Conservation (phyloP, 2,113 vertebrate genomes). For the Lagenorhynchus albirostris region DNA sequence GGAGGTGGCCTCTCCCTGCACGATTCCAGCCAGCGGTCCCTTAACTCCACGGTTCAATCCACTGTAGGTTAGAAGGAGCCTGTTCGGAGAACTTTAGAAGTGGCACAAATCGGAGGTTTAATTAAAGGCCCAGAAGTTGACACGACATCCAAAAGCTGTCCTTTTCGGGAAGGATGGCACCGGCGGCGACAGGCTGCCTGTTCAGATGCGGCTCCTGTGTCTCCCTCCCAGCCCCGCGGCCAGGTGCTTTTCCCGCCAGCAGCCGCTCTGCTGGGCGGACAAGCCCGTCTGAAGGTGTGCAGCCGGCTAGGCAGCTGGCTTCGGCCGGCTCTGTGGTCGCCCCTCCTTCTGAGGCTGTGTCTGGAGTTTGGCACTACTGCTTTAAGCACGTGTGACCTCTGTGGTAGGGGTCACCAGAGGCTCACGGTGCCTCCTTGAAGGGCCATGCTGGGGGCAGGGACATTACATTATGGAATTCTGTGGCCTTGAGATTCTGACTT, state of each 20-base stretch:
- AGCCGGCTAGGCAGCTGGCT: neutral
- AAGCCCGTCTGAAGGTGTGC: too few species aligned
- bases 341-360: neutral
- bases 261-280: neutral
- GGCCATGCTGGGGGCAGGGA: neutral
- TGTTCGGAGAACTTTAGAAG: neutral
- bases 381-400: accelerated
- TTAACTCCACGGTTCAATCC: too few species aligned
- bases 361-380: neutral
- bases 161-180: neutral
- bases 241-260: neutral
- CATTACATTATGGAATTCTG: neutral
- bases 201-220: neutral
- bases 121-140: neutral
- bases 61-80: neutral
- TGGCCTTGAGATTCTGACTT: neutral
- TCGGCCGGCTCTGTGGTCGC: accelerated
- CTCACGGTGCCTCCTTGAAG: accelerated
- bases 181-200: neutral
- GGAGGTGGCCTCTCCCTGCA: neutral
- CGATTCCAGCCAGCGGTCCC: neutral
- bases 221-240: neutral
- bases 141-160: neutral
- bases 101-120: neutral
- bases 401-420: neutral